Evolutionary conservation across 35 echinoderm and acorn worm genomes (phyloP).

Genomic region (Ptychodera flava): DNA sequence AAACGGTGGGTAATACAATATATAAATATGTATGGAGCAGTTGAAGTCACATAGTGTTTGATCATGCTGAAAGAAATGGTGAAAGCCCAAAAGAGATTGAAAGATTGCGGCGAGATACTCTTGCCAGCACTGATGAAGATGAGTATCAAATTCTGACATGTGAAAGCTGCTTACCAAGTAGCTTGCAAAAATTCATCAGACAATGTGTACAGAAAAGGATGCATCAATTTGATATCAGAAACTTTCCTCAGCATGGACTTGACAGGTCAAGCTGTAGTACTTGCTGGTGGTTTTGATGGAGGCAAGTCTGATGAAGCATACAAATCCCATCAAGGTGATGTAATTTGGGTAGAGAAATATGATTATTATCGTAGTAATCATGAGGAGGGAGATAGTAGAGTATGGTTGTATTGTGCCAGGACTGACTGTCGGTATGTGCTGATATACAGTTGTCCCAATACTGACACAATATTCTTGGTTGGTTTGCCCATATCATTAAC

Average conservation of each 20-base stretch:
- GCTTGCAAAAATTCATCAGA: constrained; percentile 31
- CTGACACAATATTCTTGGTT: constrained; percentile 36
- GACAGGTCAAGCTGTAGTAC: neutral
- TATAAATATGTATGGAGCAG: constrained; percentile 2
- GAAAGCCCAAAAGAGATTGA: constrained; percentile 40
- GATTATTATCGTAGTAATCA: neutral
- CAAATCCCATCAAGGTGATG: neutral
- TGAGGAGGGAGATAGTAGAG: constrained; percentile 11
- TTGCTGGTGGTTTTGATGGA: constrained; percentile 43
- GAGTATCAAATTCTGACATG: neutral
- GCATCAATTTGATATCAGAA: constrained; percentile 26
- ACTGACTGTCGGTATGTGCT: constrained; percentile 21
- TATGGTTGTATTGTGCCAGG: constrained; percentile 22
- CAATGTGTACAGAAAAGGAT: constrained; percentile 21
- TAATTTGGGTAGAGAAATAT: neutral
- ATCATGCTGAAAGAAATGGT: constrained; percentile 41
- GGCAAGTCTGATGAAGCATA: constrained; percentile 22
- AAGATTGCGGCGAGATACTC: constrained; percentile 10
- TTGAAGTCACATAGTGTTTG: constrained; percentile 51
- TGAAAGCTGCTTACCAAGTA: neutral
- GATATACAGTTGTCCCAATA: constrained; percentile 31
- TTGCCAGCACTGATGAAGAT: neutral
- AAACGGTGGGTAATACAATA: constrained; percentile 23
- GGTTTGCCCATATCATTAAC: constrained; percentile 10
- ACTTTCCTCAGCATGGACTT: neutral